phyloP scores from a whole-genome alignment of 2,797 vertebrate genomes.

The Sardinella longiceps region DNA sequence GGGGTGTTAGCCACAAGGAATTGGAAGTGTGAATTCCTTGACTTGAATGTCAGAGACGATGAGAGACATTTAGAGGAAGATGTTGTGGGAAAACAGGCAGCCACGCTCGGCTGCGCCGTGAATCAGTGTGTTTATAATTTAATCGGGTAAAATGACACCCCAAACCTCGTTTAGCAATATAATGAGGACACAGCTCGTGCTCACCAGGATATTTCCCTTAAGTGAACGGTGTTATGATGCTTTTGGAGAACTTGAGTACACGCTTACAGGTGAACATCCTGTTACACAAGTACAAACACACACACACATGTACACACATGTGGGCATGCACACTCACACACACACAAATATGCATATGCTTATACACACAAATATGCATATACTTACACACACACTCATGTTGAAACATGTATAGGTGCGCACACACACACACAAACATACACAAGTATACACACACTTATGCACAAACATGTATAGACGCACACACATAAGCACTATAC shows the following conservation, averaged over 20 bases:
- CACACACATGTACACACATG: not conserved
- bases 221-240: not conserved
- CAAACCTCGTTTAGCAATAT: slow-evolving; percentile 10
- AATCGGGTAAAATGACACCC: slow-evolving; percentile 16
- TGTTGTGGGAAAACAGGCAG: not conserved
- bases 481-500: not conserved
- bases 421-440: not conserved
- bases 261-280: not conserved
- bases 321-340: not conserved
- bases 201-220: not conserved
- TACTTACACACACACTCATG: too few species aligned
- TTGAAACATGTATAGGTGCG: not conserved
- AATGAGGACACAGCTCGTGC: slow-evolving; percentile 19
- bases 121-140: slow-evolving; percentile 23
- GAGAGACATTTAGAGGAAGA: not conserved
- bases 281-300: not conserved
- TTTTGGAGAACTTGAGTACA: not conserved
- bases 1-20: not conserved
- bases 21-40: not conserved
- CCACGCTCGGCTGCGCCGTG: not conserved
- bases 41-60: slow-evolving; percentile 14
- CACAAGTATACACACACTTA: not conserved
- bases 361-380: not conserved
- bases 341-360: not conserved
- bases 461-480: not conserved